phyloP scores from a whole-genome alignment of 2,797 vertebrate species.

The Leuciscus waleckii region DNA sequence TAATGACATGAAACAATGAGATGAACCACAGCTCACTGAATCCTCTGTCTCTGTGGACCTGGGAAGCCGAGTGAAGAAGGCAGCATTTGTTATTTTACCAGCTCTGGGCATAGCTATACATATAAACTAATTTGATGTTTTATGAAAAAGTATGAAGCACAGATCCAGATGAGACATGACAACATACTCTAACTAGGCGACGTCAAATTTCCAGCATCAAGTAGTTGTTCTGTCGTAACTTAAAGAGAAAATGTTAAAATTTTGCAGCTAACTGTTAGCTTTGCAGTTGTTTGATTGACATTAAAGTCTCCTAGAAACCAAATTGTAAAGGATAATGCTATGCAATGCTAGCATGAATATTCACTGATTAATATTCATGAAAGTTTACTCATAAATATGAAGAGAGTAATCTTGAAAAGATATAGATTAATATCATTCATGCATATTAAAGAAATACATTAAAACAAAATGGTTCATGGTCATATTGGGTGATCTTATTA shows the following conservation, averaged over 20 bases:
- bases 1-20: conserved; percentile 32
- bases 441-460: not conserved
- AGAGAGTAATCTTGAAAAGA: not conserved
- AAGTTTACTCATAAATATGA: not conserved
- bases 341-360: not conserved
- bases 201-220: not conserved
- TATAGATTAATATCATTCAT: not conserved
- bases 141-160: conserved; percentile 11
- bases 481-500: not conserved
- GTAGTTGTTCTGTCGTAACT: not conserved
- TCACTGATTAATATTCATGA: not conserved
- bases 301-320: not conserved
- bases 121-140: not conserved
- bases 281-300: not conserved
- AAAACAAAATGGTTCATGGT: not conserved
- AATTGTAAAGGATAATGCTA: not conserved
- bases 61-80: not conserved
- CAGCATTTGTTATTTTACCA: not conserved
- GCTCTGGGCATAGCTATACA: not conserved
- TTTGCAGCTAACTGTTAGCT: not conserved
- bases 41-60: conserved; percentile 26
- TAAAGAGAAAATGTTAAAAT: not conserved
- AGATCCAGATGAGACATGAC: not conserved
- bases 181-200: not conserved
- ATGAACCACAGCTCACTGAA: conserved; percentile 32